Evolutionary conservation across 1,140 invertebrate species (phyloP).

Genomic region (Zophobas morio): DNA sequence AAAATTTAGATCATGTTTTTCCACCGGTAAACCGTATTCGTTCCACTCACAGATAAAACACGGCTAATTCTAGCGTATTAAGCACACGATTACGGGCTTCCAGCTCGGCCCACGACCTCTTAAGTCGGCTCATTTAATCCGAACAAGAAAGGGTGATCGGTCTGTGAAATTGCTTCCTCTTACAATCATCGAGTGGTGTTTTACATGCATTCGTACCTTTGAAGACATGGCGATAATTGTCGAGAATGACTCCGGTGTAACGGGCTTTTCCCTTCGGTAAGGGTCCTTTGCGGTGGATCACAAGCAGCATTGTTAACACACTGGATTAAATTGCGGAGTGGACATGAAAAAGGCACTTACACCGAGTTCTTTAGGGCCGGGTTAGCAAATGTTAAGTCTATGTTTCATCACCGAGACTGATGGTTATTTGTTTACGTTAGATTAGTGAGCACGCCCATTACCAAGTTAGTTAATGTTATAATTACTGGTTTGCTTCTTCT

Average conservation of each 20-base stretch:
- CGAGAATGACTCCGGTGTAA: constrained; percentile 19
- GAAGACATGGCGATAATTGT: constrained; percentile 46
- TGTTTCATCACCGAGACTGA: constrained; percentile 5
- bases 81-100: not conserved
- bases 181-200: not conserved
- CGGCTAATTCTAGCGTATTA: not conserved
- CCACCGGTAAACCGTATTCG: no score
- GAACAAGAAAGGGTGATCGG: constrained; percentile 4
- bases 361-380: not conserved
- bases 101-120: not conserved
- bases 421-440: constrained; percentile 32
- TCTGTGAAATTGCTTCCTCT: constrained; percentile 18
- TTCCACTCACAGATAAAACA: not conserved
- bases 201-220: constrained; percentile 45
- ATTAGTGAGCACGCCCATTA: constrained; percentile 33
- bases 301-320: constrained; percentile 37
- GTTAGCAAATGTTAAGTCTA: not conserved
- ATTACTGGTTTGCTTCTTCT: constrained; percentile 24
- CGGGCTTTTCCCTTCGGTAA: constrained; percentile 16
- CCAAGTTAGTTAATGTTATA: constrained; percentile 31
- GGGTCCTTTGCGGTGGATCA: constrained; percentile 38
- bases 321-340: constrained; percentile 4
- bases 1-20: not conserved
- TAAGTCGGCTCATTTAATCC: constrained; percentile 2
- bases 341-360: constrained; percentile 21